A percentile compares a stretch with the other conserved stretches of the same genome.
Conservation (phyloP, 2,888 invertebrate species). For the Pandemis corylana region DNA sequence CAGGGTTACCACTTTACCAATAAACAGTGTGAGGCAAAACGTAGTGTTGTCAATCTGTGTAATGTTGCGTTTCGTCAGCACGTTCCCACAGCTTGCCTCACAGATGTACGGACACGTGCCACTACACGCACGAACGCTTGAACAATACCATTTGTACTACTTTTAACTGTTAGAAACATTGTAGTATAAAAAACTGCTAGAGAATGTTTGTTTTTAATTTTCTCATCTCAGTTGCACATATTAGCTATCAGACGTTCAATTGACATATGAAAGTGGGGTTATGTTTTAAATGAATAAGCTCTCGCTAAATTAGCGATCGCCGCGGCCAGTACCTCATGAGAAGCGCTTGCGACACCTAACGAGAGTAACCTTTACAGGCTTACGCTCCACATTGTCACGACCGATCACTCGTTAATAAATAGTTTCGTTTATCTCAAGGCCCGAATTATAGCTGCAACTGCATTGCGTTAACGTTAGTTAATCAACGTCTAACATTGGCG, state of each 20-base stretch:
- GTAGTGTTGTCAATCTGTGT: slow-evolving; percentile 39
- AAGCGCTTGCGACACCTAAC: slow-evolving; percentile 77
- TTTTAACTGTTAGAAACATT: slow-evolving; percentile 16
- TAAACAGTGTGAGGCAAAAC: slow-evolving; percentile 32
- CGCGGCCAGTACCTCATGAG: slow-evolving; percentile 62
- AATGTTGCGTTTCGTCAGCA: slow-evolving; percentile 63
- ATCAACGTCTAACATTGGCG: slow-evolving; percentile 35
- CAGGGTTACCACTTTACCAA: slow-evolving; percentile 31
- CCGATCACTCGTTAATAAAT: slow-evolving; percentile 75
- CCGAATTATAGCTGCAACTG: slow-evolving; percentile 59
- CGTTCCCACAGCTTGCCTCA: slow-evolving; percentile 70
- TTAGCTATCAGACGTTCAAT: not conserved
- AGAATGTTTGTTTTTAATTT: not conserved
- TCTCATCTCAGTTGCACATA: not conserved
- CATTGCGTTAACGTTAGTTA: slow-evolving; percentile 52
- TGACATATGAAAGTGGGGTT: not conserved
- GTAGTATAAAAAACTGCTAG: not conserved
- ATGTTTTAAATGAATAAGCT: slow-evolving; percentile 16
- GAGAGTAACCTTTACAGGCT: slow-evolving; percentile 80
- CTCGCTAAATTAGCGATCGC: slow-evolving; percentile 30
- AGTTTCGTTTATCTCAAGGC: slow-evolving; percentile 68
- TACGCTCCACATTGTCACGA: slow-evolving; percentile 80
- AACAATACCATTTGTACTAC: slow-evolving; percentile 30
- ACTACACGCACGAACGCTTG: slow-evolving; percentile 53
- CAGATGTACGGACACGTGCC: slow-evolving; percentile 55